Conservation (phyloP, 2,888 invertebrate species). For the Morpho deidamia region DNA sequence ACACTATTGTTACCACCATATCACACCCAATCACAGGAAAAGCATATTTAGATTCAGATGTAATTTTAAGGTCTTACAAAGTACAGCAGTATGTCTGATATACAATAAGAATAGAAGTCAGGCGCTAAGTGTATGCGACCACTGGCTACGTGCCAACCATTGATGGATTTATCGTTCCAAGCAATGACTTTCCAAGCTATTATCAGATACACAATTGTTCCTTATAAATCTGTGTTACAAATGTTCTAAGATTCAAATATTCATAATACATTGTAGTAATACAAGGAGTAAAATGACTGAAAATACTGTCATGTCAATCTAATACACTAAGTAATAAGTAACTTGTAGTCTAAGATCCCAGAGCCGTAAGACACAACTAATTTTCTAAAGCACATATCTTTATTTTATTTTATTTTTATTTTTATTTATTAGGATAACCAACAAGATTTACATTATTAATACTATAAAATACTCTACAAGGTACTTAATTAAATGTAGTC, state of each 20-base stretch:
- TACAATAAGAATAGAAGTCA: not conserved
- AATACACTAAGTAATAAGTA: no score
- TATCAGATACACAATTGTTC: conserved; percentile 21
- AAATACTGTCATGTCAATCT: no score
- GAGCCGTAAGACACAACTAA: no score
- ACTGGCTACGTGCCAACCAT: conserved; percentile 17
- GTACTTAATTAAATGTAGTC: no score
- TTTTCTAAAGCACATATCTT: no score
- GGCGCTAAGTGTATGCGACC: conserved; percentile 12
- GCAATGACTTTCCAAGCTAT: conserved; percentile 15
- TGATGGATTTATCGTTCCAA: conserved; percentile 20
- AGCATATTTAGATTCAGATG: not conserved
- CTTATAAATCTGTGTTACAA: conserved; percentile 7
- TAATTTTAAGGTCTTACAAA: conserved; percentile 4
- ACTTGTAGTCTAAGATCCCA: no score
- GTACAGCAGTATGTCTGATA: not conserved
- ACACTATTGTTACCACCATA: conserved; percentile 13
- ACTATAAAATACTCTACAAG: no score
- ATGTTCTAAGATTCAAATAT: not conserved
- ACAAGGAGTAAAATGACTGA: no score
- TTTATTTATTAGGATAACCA: no score
- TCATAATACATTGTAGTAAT: no score
- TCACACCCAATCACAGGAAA: not conserved
- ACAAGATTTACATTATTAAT: no score
- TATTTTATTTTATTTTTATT: no score